Conservation (phyloP, 2,888 invertebrate genomes). For the Synanthedon andrenaeformis region DNA sequence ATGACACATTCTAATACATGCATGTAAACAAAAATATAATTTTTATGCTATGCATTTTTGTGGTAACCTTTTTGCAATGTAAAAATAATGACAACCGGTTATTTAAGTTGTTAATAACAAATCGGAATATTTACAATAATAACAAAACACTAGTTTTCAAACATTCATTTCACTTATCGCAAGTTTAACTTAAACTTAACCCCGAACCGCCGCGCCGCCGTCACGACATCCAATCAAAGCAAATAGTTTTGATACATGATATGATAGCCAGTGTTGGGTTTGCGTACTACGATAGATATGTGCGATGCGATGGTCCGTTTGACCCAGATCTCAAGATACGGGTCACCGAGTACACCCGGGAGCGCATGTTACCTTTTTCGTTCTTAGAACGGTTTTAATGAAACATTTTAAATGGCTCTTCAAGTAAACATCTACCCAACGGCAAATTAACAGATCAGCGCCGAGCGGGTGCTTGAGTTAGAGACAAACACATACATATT, state of each 20-base stretch:
- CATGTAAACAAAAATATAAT: too few relatives aligned
- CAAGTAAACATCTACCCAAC: too few relatives aligned
- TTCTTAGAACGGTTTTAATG: neutral
- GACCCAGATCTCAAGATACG: constrained; percentile 53
- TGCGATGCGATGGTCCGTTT: constrained; percentile 42
- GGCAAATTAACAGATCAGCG: too few relatives aligned
- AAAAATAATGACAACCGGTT: too few relatives aligned
- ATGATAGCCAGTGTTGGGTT: neutral
- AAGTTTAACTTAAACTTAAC: neutral
- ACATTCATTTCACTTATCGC: neutral
- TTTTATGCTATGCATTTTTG: too few relatives aligned
- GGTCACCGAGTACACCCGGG: constrained; percentile 34
- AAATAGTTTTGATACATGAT: neutral
- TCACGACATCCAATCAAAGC: neutral
- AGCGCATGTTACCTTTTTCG: constrained; percentile 6
- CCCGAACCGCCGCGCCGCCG: neutral
- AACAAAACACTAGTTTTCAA: neutral
- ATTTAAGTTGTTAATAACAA: too few relatives aligned
- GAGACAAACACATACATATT: too few relatives aligned
- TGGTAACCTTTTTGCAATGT: too few relatives aligned
- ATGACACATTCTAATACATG: too few relatives aligned
- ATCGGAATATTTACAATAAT: neutral
- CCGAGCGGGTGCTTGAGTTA: too few relatives aligned
- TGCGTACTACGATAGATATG: constrained; percentile 13
- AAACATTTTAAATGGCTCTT: too few relatives aligned